These are phyloP conservation scores for Pristionchus exspectatus DNA, from an alignment of 2,888 invertebrate genomes.

Conservation along the genomic window DNA sequence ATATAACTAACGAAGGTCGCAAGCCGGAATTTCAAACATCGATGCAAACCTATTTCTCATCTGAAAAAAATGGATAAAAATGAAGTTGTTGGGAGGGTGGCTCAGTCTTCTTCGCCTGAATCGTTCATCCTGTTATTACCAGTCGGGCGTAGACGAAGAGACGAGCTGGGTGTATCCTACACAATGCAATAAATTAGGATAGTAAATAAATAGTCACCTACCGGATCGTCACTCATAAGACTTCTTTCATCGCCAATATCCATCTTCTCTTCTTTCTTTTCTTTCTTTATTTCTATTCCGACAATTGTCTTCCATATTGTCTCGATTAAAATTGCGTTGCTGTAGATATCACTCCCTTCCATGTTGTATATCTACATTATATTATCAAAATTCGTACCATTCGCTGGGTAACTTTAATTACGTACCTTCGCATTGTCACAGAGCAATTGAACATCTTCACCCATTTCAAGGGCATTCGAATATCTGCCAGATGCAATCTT, in stretches of 20 bases:
- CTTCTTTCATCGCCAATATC: slow-evolving; percentile 16
- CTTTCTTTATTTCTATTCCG: not conserved
- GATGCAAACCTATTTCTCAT: too few relatives aligned
- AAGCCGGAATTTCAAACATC: too few relatives aligned
- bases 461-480: slow-evolving; percentile 81
- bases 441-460: slow-evolving; percentile 91
- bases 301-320: slow-evolving; percentile 49
- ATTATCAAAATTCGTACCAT: not conserved
- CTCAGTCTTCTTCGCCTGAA: slow-evolving; percentile 10
- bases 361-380: slow-evolving; percentile 68
- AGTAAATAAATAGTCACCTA: not conserved
- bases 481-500: slow-evolving; percentile 74
- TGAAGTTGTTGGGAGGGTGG: not conserved
- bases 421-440: slow-evolving; percentile 93
- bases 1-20: too few relatives aligned
- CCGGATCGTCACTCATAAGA: slow-evolving; percentile 33
- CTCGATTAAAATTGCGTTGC: slow-evolving; percentile 94
- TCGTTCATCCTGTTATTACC: slow-evolving; percentile 4
- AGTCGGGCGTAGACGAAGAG: slow-evolving; percentile 9
- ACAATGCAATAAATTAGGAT: not conserved
- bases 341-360: slow-evolving; percentile 86
- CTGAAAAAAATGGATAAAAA: too few relatives aligned
- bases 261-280: slow-evolving; percentile 31
- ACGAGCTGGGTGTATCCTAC: slow-evolving; percentile 43
- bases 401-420: not conserved